Evolutionary conservation across 2,797 vertebrate species (phyloP).

Genomic region (Gambusia yucatana): DNA sequence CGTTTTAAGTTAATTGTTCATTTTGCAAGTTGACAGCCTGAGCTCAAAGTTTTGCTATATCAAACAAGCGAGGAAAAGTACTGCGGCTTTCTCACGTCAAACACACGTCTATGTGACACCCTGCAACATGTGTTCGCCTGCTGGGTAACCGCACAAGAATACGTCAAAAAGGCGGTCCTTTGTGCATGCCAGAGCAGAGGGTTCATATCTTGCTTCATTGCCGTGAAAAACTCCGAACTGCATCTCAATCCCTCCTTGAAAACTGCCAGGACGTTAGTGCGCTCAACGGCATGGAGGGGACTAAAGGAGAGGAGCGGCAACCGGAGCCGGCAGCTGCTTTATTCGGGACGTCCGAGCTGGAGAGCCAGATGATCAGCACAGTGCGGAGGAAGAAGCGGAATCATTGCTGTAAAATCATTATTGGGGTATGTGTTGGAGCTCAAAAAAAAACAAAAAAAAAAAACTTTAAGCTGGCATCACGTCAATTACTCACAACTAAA

Average conservation of each 20-base stretch:
- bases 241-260: slow-evolving; percentile 18
- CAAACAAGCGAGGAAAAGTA: neutral
- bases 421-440: slow-evolving; percentile 65
- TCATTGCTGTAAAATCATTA: slow-evolving; percentile 54
- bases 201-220: slow-evolving; percentile 8
- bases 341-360: slow-evolving; percentile 61
- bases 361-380: slow-evolving; percentile 46
- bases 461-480: neutral
- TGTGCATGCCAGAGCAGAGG: neutral
- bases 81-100: slow-evolving; percentile 1
- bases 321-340: slow-evolving; percentile 59
- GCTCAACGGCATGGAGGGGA: slow-evolving; percentile 58
- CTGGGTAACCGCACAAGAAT: slow-evolving; percentile 14
- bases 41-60: neutral
- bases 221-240: slow-evolving; percentile 1
- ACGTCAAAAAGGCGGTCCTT: slow-evolving; percentile 66
- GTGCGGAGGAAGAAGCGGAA: slow-evolving; percentile 36
- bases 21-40: neutral
- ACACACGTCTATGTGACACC: neutral
- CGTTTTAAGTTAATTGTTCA: neutral
- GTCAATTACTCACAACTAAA: neutral
- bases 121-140: neutral
- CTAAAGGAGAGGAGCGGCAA: slow-evolving; percentile 59
- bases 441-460: neutral
- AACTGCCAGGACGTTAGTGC: slow-evolving; percentile 1